Evolutionary conservation across 2,888 invertebrate species (phyloP).

Genomic region (Drosophila formosana): DNA sequence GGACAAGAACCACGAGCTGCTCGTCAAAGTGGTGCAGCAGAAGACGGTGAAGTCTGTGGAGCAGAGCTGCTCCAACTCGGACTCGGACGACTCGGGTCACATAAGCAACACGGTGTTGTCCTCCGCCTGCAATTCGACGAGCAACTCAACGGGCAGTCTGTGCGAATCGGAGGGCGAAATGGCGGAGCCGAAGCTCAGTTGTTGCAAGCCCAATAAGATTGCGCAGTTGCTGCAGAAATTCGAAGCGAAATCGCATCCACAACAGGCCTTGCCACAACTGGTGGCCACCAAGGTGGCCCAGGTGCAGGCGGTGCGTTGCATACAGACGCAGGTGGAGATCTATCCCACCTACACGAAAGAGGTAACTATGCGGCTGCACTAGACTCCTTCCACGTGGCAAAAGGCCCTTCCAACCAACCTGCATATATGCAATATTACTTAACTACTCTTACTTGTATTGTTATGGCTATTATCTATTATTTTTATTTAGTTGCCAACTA

Average conservation of each 20-base stretch:
- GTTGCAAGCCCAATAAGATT: conserved; percentile 76
- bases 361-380: conserved; percentile 84
- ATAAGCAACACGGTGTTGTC: conserved; percentile 87
- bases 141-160: conserved; percentile 66
- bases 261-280: conserved; percentile 15
- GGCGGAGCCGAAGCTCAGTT: conserved; percentile 17
- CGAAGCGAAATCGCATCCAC: conserved; percentile 64
- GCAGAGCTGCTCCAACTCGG: conserved; percentile 75
- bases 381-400: conserved; percentile 33
- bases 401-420: conserved; percentile 16
- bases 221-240: conserved; percentile 82
- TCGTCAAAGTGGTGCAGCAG: conserved; percentile 81
- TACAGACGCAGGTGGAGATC: conserved; percentile 84
- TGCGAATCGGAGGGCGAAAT: conserved; percentile 69
- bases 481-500: conserved; percentile 35
- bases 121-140: conserved; percentile 54
- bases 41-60: conserved; percentile 39
- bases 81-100: conserved; percentile 93
- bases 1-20: conserved; percentile 82
- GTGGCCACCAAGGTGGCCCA: conserved; percentile 75
- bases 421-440: neutral
- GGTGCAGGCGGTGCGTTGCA: conserved; percentile 82
- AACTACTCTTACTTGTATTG: conserved; percentile 8
- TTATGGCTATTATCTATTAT: conserved; percentile 42
- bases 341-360: conserved; percentile 85